Evolutionary conservation across 2,888 invertebrate species (phyloP).

Genomic region (Thera britannica): DNA sequence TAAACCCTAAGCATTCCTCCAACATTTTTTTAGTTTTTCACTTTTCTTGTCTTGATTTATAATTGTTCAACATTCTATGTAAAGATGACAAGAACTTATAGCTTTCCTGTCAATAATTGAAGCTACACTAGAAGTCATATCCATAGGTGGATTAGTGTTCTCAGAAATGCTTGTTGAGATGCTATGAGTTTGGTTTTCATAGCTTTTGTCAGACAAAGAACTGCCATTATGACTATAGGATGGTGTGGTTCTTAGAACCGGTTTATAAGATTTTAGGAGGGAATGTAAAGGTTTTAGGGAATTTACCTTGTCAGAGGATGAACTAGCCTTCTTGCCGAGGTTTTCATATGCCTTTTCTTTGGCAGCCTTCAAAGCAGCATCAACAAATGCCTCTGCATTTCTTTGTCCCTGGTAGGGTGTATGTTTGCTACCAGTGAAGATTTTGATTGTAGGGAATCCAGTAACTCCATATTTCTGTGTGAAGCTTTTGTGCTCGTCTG

Average conservation of each 20-base stretch:
- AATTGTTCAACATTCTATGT: conserved; percentile 7
- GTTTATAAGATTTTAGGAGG: conserved; percentile 39
- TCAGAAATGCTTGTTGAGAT: not conserved
- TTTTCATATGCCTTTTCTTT: conserved; percentile 89
- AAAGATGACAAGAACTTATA: conserved; percentile 5
- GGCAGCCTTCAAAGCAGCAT: conserved; percentile 92
- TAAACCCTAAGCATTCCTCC: too few relatives aligned
- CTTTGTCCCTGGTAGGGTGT: conserved; percentile 93
- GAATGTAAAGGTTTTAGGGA: conserved; percentile 39
- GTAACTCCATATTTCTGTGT: conserved; percentile 91
- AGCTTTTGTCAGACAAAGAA: conserved; percentile 1
- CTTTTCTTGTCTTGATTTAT: conserved; percentile 6
- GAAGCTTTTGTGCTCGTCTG: conserved; percentile 93
- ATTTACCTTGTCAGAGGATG: conserved; percentile 73
- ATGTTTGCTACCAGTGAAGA: conserved; percentile 95
- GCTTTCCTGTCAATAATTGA: conserved; percentile 1
- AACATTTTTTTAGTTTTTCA: too few relatives aligned
- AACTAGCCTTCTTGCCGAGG: conserved; percentile 86
- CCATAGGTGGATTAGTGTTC: not conserved
- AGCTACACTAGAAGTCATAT: not conserved
- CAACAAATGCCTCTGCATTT: conserved; percentile 93
- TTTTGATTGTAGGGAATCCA: conserved; percentile 98
- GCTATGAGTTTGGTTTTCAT: conserved; percentile 5
- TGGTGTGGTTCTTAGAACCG: conserved; percentile 9
- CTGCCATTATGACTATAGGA: conserved; percentile 3